Conservation (phyloP, 2,888 invertebrate species). For the Prosopocoilus inquinatus region DNA sequence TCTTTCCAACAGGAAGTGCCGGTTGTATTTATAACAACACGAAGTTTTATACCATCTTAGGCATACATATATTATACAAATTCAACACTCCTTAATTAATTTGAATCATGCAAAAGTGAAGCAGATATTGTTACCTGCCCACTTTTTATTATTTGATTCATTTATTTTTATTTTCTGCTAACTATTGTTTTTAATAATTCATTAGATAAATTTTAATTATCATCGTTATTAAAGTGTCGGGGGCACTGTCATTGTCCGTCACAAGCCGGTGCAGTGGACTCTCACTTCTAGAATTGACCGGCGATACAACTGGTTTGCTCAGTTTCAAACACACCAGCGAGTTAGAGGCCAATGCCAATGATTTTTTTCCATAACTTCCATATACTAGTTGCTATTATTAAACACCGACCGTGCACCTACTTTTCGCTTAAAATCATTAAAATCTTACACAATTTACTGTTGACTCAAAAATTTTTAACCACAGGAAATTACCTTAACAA, state of each 20-base stretch:
- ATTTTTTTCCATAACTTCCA: neutral
- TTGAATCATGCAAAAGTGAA: neutral
- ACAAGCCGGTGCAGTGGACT: constrained; percentile 15
- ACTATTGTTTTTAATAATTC: neutral
- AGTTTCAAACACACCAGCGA: neutral
- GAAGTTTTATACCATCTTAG: neutral
- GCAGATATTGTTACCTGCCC: neutral
- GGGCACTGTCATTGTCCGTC: constrained; percentile 16
- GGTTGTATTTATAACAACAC: neutral
- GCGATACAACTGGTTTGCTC: constrained; percentile 11
- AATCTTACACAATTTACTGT: too few species aligned
- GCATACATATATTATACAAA: neutral
- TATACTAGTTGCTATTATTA: neutral
- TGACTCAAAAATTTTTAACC: too few species aligned
- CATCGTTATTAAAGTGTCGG: neutral
- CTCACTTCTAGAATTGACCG: constrained; percentile 9
- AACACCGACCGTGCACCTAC: neutral
- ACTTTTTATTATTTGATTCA: neutral
- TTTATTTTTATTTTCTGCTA: neutral
- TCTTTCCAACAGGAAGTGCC: neutral
- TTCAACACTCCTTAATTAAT: neutral
- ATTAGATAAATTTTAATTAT: neutral
- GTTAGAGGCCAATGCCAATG: too few species aligned
- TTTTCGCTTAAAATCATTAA: too few species aligned
- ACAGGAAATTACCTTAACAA: too few species aligned